These are phyloP conservation scores for Azemiops feae DNA, from an alignment of 2,113 vertebrate genomes.

Conservation along the genomic window DNA sequence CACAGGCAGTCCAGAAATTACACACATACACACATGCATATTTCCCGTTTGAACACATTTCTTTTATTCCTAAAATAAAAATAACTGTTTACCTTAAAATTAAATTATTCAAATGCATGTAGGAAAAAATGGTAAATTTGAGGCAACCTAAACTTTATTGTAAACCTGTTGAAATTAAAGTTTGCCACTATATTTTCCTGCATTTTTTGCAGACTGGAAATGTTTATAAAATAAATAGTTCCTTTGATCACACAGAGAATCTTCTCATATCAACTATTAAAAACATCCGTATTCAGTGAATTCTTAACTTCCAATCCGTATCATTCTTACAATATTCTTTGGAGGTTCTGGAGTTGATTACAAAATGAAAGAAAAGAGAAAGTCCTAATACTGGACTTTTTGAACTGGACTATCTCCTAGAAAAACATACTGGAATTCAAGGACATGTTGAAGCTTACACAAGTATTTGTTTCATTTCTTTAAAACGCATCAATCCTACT, in stretches of 20 bases:
- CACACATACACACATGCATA: conserved; percentile 60
- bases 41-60: conserved; percentile 54
- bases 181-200: conserved; percentile 28
- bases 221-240: conserved; percentile 54
- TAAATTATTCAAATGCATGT: conserved; percentile 45
- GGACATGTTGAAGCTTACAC: background rate
- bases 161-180: conserved; percentile 67
- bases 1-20: conserved; percentile 9
- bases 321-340: background rate
- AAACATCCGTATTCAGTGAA: background rate
- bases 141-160: conserved; percentile 63
- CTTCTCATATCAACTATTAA: background rate
- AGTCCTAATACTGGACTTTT: background rate
- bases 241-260: conserved; percentile 37
- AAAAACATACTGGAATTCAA: background rate
- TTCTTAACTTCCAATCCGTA: conserved; percentile 15
- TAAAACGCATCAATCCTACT: background rate
- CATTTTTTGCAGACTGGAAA: conserved; percentile 35
- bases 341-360: background rate
- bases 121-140: conserved; percentile 24
- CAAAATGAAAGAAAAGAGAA: background rate
- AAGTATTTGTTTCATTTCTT: background rate
- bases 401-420: background rate
- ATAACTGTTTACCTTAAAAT: conserved; percentile 22
- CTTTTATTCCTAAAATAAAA: conserved; percentile 18